Evolutionary conservation across 2,113 vertebrate species (phyloP).

Genomic region (Bubo scandiacus): DNA sequence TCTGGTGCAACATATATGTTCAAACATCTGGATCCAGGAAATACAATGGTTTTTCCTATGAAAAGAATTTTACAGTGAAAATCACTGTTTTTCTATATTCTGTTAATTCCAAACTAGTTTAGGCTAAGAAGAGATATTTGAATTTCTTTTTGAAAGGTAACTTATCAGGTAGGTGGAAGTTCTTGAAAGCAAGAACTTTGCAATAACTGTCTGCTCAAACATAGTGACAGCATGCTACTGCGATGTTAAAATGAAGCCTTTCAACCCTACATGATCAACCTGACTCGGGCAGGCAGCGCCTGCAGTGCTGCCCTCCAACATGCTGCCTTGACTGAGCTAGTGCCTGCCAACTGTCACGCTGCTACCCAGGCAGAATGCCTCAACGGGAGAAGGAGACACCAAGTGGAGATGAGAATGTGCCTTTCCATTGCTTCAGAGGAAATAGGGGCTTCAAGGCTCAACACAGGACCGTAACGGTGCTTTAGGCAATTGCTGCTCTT

Average conservation of each 20-base stretch:
- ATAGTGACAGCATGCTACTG: not conserved
- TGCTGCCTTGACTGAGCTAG: not conserved
- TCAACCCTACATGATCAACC: not conserved
- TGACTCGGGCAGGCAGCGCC: not conserved
- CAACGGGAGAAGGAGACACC: not conserved
- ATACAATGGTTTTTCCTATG: not conserved
- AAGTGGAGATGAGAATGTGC: not conserved
- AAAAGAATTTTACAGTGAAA: not conserved
- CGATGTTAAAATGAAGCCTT: not conserved
- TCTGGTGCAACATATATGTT: not conserved
- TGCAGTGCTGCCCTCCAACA: not conserved
- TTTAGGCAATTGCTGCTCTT: not conserved
- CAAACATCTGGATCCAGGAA: not conserved
- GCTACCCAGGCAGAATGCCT: not conserved
- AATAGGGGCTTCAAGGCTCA: not conserved
- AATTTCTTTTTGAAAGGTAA: not conserved
- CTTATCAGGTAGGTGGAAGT: not conserved
- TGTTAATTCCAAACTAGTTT: not conserved
- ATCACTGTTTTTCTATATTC: not conserved
- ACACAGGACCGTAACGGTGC: not conserved
- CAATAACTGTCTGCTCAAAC: not conserved
- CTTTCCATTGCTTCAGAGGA: not conserved
- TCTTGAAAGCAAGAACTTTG: not conserved
- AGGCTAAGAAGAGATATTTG: not conserved
- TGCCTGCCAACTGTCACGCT: fast-evolving